Evolutionary conservation across 2,888 invertebrate species (phyloP).

Genomic region (Nomada fucata): DNA sequence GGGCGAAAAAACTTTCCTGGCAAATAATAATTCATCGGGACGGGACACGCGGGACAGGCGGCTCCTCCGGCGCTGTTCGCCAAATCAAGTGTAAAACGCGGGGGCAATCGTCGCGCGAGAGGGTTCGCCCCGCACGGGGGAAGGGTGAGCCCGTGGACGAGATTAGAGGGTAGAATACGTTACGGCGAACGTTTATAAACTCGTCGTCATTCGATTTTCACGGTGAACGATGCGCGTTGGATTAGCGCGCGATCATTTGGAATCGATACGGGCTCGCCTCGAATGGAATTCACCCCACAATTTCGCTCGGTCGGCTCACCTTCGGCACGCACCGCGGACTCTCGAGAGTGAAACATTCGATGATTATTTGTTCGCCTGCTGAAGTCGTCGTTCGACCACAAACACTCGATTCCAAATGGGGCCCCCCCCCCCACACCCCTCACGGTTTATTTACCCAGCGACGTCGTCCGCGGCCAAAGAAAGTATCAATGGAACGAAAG

Average conservation of each 20-base stretch:
- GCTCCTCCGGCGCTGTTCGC: slow-evolving; percentile 52
- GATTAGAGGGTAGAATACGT: slow-evolving; percentile 47
- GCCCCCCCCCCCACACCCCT: background rate
- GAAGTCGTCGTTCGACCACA: too few relatives aligned
- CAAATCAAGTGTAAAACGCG: slow-evolving; percentile 74
- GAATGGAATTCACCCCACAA: background rate
- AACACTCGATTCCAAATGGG: too few relatives aligned
- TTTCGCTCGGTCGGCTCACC: background rate
- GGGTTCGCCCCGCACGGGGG: slow-evolving; percentile 31
- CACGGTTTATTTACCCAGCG: slow-evolving; percentile 14
- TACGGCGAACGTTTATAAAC: slow-evolving; percentile 62
- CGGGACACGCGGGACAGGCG: slow-evolving; percentile 39
- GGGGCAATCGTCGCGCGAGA: slow-evolving; percentile 69
- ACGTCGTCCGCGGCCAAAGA: slow-evolving; percentile 7
- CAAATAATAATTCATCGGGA: slow-evolving; percentile 74
- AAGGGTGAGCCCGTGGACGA: slow-evolving; percentile 48
- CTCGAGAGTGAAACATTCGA: background rate
- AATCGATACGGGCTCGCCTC: slow-evolving; percentile 47
- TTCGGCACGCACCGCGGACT: too few relatives aligned
- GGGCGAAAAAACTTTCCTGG: slow-evolving; percentile 73
- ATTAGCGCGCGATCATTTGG: slow-evolving; percentile 37
- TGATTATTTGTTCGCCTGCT: background rate
- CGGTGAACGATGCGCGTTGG: slow-evolving; percentile 39
- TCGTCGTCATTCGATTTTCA: slow-evolving; percentile 50
- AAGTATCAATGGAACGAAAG: slow-evolving; percentile 6